Percentiles rank a stretch among this genome's conserved stretches.
These are phyloP conservation scores for Xanthorhoe spadicearia DNA, from an alignment of 2,888 invertebrate genomes.

Conservation along the genomic window DNA sequence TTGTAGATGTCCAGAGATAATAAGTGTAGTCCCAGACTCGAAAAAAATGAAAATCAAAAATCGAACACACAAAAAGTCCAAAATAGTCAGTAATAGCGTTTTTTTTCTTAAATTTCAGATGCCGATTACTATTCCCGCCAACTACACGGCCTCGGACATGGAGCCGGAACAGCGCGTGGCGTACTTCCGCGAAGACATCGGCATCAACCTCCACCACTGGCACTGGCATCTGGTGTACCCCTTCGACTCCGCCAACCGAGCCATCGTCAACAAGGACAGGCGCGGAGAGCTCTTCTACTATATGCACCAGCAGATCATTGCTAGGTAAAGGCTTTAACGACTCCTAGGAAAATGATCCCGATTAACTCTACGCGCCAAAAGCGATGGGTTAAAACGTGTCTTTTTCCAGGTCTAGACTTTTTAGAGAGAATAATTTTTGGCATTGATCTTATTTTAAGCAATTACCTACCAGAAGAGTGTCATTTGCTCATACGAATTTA, in stretches of 20 bases:
- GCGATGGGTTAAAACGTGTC: no score
- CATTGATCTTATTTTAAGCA: no score
- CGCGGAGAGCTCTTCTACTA: conserved; percentile 92
- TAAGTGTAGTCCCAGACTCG: no score
- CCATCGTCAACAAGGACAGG: conserved; percentile 88
- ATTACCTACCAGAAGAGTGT: no score
- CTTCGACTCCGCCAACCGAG: conserved; percentile 86
- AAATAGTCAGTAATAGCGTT: not conserved
- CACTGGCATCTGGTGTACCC: conserved; percentile 96
- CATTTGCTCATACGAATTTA: no score
- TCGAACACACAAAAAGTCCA: no score
- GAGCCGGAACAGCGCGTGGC: conserved; percentile 92
- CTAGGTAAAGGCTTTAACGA: conserved; percentile 70
- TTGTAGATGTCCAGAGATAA: no score
- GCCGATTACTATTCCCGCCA: conserved; percentile 88
- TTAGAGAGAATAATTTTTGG: no score
- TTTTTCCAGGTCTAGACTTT: no score
- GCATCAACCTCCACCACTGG: conserved; percentile 95
- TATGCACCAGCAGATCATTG: conserved; percentile 90
- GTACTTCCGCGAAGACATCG: conserved; percentile 94
- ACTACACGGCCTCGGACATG: conserved; percentile 89
- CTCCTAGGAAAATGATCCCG: no score
- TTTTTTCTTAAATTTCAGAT: conserved; percentile 64
- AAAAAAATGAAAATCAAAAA: no score
- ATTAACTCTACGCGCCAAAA: no score